These are phyloP conservation scores for Sula dactylatra DNA, from an alignment of 2,113 vertebrate genomes.

Conservation along the genomic window DNA sequence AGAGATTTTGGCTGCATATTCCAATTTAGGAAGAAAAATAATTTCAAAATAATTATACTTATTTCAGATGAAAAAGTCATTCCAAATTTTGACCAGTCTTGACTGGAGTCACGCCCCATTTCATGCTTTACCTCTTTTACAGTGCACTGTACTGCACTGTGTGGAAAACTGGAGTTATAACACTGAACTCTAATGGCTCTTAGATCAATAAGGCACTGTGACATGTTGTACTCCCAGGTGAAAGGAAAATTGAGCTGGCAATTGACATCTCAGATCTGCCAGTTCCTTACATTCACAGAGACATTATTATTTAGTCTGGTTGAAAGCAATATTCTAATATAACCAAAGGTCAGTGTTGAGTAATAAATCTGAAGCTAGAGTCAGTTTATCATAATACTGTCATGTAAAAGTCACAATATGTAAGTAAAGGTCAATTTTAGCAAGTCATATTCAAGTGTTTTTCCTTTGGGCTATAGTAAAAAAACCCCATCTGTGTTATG, in stretches of 20 bases:
- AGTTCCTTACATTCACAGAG: conserved; percentile 54
- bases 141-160: neutral
- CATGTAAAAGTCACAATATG: conserved; percentile 70
- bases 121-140: neutral
- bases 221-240: conserved; percentile 47
- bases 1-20: neutral
- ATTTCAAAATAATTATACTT: neutral
- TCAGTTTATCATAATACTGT: conserved; percentile 71
- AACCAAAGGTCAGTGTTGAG: conserved; percentile 71
- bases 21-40: neutral
- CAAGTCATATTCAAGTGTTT: conserved; percentile 50
- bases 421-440: conserved; percentile 74
- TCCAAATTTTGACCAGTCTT: neutral
- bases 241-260: conserved; percentile 57
- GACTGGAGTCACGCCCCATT: neutral
- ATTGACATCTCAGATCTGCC: conserved; percentile 53
- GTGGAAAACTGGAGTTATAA: neutral
- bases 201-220: conserved; percentile 58
- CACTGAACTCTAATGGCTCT: conserved; percentile 19
- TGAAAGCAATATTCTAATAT: conserved; percentile 67
- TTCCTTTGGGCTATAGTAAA: neutral
- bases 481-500: neutral
- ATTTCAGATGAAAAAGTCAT: neutral
- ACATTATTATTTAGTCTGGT: conserved; percentile 58
- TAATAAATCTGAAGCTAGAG: conserved; percentile 64